A percentile compares a stretch with the other conserved stretches of the same genome.
These are phyloP conservation scores for Psix sp. DNA, from an alignment of 1,140 invertebrate genomes.

Conservation along the genomic window DNA sequence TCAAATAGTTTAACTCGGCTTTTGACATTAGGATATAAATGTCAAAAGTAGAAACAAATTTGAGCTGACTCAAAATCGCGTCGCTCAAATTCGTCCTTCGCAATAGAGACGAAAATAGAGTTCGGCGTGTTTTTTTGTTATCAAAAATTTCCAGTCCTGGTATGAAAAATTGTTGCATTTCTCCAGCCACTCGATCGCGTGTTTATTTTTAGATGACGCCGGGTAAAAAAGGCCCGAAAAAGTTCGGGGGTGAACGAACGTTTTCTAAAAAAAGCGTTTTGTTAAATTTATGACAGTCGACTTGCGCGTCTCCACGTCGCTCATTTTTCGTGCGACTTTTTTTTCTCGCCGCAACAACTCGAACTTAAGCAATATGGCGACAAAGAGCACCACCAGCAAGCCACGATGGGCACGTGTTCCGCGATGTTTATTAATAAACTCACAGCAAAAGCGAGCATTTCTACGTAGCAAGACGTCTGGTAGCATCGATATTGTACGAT, in stretches of 20 bases:
- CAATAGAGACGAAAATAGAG: too few relatives aligned
- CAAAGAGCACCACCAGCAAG: slow-evolving; percentile 67
- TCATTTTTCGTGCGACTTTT: slow-evolving; percentile 46
- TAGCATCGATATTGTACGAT: slow-evolving; percentile 45
- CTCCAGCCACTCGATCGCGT: not conserved
- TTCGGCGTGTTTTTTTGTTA: too few relatives aligned
- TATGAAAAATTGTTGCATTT: not conserved
- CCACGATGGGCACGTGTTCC: slow-evolving; percentile 70
- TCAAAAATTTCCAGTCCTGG: too few relatives aligned
- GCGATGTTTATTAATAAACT: slow-evolving; percentile 74
- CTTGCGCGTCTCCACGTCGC: slow-evolving; percentile 28
- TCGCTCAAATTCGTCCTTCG: too few relatives aligned
- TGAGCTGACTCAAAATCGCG: too few relatives aligned
- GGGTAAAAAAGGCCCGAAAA: not conserved
- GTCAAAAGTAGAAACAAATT: too few relatives aligned
- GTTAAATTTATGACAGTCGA: slow-evolving; percentile 47
- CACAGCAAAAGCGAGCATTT: slow-evolving; percentile 68
- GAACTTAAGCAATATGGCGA: slow-evolving; percentile 61
- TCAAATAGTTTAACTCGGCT: too few relatives aligned
- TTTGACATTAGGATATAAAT: too few relatives aligned
- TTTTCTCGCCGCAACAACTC: slow-evolving; percentile 49
- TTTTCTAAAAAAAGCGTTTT: slow-evolving; percentile 42
- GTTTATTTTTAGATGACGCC: slow-evolving; percentile 16
- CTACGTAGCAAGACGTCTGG: slow-evolving; percentile 63
- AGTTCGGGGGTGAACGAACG: slow-evolving; percentile 32